Evolutionary conservation across 1,140 invertebrate genomes (phyloP), one percentile per base, ranked within the genome.

Genomic region (Lysiphlebus fabarum): DNA sequence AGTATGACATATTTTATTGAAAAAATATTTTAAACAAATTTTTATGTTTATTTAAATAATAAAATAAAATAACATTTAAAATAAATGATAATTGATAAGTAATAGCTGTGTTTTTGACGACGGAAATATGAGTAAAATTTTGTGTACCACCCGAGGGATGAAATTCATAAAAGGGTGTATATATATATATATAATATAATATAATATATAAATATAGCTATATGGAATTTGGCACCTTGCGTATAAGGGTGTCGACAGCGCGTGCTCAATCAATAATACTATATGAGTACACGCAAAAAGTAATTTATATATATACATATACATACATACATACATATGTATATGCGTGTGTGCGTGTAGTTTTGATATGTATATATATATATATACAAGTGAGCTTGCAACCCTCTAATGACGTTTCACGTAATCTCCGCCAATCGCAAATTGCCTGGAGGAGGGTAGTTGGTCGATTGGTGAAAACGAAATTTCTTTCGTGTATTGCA

Each of bases 341-440:
- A 34, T 56, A 11, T 17, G 10, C 6, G n/a, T n/a, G n/a, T n/a
- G n/a, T n/a, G n/a, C n/a, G n/a, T n/a, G n/a, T n/a, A n/a, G n/a
- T n/a, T n/a, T n/a, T n/a, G n/a, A n/a, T n/a, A n/a, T n/a, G n/a
- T n/a, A n/a, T n/a, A n/a, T n/a, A n/a, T n/a, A n/a, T n/a, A n/a
- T 37, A 4, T 37, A 33, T 10, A 14, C 17, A 26, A 7, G 49
- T 51, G 34, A 33, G 49, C 17, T 26, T 26, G 17, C 17, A 26
- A 26, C 49, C 49, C 49, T 51, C 36, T 51, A 57, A 57, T 57
- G 47, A 57, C 56, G 56, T 57, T 57, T 50, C 47, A 12, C 56
- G 56, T 57, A 57, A 57, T 57, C 56, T 57, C 56, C 56, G 56
- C 33, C 38, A 12, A 12, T 37, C 54, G 44, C 44, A 56, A 56